Evolutionary conservation across 2,888 invertebrate genomes (phyloP), one percentile per base, ranked within the genome.

Genomic region (Caenorhabditis becei): DNA sequence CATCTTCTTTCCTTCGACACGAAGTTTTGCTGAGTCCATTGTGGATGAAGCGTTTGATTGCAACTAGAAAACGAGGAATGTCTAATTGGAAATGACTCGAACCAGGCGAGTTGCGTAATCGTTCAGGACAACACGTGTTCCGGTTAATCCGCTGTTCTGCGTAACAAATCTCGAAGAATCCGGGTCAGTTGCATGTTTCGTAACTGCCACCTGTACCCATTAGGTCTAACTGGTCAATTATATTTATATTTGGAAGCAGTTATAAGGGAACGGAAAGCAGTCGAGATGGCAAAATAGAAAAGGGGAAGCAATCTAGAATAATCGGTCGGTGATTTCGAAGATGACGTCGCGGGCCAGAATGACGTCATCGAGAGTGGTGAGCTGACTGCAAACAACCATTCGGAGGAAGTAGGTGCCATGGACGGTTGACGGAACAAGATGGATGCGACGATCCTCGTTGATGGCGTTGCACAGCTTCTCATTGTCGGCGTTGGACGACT

Each of bases 1-100:
- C 96, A 97, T 97, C 93, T 96, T 95, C 91, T 95, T 95, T 47
- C 96, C 97, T 67, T 95, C 94, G 70, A 93, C 92, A 63, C 96
- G 94, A 92, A 97, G 97, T 92, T 96, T 96, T 83, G 95, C 94
- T 75, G 95, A 94, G 92, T 97, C 95, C 96, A 97, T 97, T n/a
- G 2, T 24, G 16, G 11, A 35, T 10, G 32, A n/a, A 5, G 54
- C 11, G 8, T 56, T 4, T 56, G 2, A 32, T n/a, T 56, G 2
- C 10, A 8, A n/a, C 49, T 24, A 24, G 5, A 1, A 18, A n/a
- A 18, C 47, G 47, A 47, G 47, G 10, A 47, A 47, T 18, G 47
- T 18, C n/a, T 7, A 20, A n/a, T 20, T n/a, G 20, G 47, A 11
- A 18, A 47, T 47, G 47, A 47, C n/a, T 20, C 18, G 2, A 4